Conservation (phyloP, 1,140 invertebrate species). For the Trypoxylus dichotomus region DNA sequence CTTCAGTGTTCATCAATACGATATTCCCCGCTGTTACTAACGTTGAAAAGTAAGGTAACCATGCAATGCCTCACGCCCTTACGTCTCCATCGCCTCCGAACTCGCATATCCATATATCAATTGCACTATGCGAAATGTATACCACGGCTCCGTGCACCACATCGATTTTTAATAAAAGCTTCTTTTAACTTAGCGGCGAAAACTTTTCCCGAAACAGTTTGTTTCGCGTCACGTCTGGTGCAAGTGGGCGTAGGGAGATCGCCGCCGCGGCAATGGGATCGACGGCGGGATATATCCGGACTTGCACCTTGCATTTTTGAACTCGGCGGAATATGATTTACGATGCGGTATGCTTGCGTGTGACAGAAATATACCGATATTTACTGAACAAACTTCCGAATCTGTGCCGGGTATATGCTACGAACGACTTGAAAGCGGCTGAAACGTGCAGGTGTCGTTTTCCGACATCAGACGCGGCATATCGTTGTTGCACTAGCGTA, state of each 20-base stretch:
- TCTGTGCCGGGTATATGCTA: neutral
- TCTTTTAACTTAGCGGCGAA: neutral
- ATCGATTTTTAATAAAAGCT: slow-evolving; percentile 6
- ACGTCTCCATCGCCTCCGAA: no score
- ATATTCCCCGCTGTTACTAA: no score
- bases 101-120: neutral
- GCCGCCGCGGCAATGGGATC: neutral
- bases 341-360: neutral
- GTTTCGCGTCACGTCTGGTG: neutral
- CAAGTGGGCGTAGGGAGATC: neutral
- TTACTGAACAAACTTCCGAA: neutral
- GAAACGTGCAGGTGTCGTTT: neutral
- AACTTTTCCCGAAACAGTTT: neutral
- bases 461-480: neutral
- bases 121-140: neutral
- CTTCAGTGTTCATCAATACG: no score
- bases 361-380: neutral
- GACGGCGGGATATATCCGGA: neutral
- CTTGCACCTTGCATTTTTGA: neutral
- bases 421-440: neutral
- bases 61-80: neutral
- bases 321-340: neutral
- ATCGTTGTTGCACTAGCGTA: neutral
- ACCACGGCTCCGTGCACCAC: neutral
- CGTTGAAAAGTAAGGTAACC: no score